phyloP scores from a whole-genome alignment of 2,797 vertebrate species.

The Peromyscus nudipes region DNA sequence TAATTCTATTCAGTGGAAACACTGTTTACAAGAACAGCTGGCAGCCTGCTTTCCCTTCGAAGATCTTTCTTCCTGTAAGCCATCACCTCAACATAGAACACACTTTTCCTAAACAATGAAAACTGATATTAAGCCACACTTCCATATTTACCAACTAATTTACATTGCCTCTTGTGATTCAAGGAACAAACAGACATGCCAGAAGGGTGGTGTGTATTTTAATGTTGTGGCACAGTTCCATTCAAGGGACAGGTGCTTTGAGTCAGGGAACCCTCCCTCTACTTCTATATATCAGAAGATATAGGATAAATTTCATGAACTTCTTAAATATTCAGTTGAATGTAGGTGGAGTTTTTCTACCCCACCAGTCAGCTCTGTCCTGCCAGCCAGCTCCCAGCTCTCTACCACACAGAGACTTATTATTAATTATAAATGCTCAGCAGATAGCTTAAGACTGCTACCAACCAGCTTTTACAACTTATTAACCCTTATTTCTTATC shows the following conservation, averaged over 20 bases:
- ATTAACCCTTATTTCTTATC: not conserved
- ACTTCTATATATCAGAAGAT: not conserved
- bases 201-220: not conserved
- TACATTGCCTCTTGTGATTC: not conserved
- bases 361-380: not conserved
- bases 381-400: not conserved
- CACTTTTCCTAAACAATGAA: not conserved
- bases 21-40: not conserved
- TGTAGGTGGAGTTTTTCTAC: not conserved
- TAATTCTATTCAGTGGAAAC: not conserved
- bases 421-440: not conserved
- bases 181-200: not conserved
- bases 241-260: too few relatives aligned
- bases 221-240: not conserved
- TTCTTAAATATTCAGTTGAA: not conserved
- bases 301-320: not conserved
- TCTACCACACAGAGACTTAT: not conserved
- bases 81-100: not conserved
- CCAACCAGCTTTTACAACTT: not conserved
- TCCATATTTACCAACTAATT: slow-evolving; percentile 59
- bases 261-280: not conserved
- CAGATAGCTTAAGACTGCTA: not conserved
- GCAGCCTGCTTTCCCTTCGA: not conserved
- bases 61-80: slow-evolving; percentile 5
- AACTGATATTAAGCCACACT: slow-evolving; percentile 30